Evolutionary conservation across 2,888 invertebrate species (phyloP).

Genomic region (Macrophya annulata): DNA sequence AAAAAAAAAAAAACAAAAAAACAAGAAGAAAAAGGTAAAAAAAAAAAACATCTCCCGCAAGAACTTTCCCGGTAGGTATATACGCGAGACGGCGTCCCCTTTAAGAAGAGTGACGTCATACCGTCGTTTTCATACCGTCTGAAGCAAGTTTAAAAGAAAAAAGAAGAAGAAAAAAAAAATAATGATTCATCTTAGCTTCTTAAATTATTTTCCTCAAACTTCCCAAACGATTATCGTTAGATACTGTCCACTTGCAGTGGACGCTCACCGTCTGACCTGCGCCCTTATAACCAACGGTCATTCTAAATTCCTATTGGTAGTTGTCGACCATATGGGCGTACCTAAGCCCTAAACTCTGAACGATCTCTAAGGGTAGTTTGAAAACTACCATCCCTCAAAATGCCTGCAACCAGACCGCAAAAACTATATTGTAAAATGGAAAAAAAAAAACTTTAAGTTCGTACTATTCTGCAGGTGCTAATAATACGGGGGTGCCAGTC

Average conservation of each 20-base stretch:
- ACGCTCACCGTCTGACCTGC: conserved; percentile 16
- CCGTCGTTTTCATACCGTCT: conserved; percentile 33
- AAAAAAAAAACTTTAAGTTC: not conserved
- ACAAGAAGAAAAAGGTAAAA: conserved; percentile 2
- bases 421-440: not conserved
- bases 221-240: not conserved
- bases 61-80: conserved; percentile 67
- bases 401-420: conserved; percentile 12
- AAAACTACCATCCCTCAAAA: conserved; percentile 19
- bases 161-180: not conserved
- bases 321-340: conserved; percentile 31
- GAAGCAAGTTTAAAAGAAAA: not conserved
- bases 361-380: not conserved
- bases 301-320: conserved; percentile 15
- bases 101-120: conserved; percentile 68
- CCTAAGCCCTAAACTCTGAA: not conserved
- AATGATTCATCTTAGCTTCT: not conserved
- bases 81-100: conserved; percentile 76
- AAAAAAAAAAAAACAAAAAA: not conserved
- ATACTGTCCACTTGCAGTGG: conserved; percentile 16
- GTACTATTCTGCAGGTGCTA: not conserved
- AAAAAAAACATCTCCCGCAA: conserved; percentile 54
- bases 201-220: not conserved
- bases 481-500: conserved; percentile 5
- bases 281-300: conserved; percentile 39